Evolutionary conservation across 2,113 vertebrate genomes (phyloP).

Genomic region (Forbesichthys papilliferus): DNA sequence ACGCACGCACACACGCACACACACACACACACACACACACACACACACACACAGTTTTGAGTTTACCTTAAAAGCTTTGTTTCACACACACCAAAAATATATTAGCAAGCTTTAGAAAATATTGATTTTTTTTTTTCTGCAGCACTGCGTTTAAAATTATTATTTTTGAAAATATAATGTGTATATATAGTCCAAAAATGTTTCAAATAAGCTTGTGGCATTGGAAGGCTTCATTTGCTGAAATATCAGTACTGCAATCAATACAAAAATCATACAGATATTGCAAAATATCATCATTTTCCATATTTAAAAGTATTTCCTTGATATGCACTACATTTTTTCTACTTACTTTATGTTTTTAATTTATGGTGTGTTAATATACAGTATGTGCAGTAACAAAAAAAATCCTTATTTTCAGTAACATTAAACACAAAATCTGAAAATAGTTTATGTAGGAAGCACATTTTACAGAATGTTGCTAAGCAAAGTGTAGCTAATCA

Average conservation of each 20-base stretch:
- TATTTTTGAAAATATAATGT: too few relatives aligned
- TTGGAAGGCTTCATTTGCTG: not conserved
- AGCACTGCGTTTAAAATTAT: too few relatives aligned
- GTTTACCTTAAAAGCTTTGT: too few relatives aligned
- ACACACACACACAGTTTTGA: too few relatives aligned
- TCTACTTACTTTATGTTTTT: too few relatives aligned
- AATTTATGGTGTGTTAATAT: not conserved
- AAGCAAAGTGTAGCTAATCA: not conserved
- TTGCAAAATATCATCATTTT: not conserved
- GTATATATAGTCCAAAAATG: not conserved
- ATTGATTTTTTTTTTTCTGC: too few relatives aligned
- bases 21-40: too few relatives aligned
- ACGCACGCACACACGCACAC: too few relatives aligned
- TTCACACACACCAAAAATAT: too few relatives aligned
- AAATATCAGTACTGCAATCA: not conserved
- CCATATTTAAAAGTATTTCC: not conserved
- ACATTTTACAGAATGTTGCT: not conserved
- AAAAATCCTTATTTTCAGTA: not conserved
- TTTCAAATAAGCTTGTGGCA: not conserved
- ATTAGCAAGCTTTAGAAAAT: too few relatives aligned
- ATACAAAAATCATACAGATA: not conserved
- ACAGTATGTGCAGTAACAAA: constrained; percentile 7
- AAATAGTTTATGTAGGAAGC: not conserved
- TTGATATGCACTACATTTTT: not conserved
- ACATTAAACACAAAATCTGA: constrained; percentile 3